phyloP scores from a whole-genome alignment of 2,113 vertebrate species.

The Tetrao urogallus region DNA sequence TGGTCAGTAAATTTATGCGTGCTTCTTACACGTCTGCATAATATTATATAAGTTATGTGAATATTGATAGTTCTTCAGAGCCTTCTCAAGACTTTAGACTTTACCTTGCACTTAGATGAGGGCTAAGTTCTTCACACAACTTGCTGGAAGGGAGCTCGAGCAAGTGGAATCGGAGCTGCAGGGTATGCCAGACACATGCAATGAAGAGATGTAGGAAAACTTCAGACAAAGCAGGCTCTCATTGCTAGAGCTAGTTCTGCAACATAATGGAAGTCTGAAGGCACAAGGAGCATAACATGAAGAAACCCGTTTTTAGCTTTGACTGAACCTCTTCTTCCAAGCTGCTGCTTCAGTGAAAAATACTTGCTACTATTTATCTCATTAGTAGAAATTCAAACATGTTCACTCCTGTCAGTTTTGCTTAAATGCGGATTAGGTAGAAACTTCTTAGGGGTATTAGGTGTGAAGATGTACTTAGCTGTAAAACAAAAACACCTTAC shows the following conservation, averaged over 20 bases:
- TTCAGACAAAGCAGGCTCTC: background rate
- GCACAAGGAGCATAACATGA: background rate
- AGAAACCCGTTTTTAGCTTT: background rate
- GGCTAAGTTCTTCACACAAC: background rate
- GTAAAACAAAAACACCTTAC: background rate
- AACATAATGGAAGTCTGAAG: background rate
- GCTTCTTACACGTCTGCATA: background rate
- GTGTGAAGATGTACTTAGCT: background rate
- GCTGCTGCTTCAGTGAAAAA: background rate
- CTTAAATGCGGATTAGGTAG: background rate
- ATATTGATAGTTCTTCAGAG: background rate
- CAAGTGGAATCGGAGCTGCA: background rate
- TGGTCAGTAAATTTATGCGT: background rate
- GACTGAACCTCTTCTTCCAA: background rate
- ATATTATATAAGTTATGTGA: background rate
- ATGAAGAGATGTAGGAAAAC: background rate
- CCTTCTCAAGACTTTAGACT: background rate
- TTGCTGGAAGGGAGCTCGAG: background rate
- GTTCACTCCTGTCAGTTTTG: background rate
- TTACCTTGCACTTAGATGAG: background rate
- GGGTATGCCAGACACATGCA: background rate
- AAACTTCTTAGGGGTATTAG: background rate
- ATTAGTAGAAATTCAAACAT: background rate
- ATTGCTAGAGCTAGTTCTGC: background rate
- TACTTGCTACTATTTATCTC: background rate